A percentile compares a stretch with the other conserved stretches of the same genome.
Conservation (phyloP, 2,113 vertebrate species). For the Barnardius zonarius region DNA sequence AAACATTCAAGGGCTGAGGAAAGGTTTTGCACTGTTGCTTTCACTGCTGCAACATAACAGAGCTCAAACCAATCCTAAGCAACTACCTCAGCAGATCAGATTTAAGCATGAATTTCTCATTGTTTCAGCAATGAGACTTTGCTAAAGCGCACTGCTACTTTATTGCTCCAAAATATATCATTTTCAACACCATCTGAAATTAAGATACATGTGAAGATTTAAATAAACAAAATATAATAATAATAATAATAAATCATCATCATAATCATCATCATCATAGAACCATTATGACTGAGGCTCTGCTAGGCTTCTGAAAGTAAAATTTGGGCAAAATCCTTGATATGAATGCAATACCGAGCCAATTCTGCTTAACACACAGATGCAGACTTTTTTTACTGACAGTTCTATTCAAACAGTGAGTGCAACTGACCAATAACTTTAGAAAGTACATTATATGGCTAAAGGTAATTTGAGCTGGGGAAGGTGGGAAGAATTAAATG, state of each 20-base stretch:
- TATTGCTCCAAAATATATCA: neutral
- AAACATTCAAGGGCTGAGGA: neutral
- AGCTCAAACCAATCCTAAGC: neutral
- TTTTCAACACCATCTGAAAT: neutral
- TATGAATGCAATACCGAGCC: neutral
- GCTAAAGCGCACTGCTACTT: neutral
- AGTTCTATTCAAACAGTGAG: neutral
- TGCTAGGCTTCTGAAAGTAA: neutral
- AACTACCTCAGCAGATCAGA: neutral
- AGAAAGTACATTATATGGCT: neutral
- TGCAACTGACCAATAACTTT: neutral
- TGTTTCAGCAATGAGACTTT: neutral
- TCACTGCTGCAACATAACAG: neutral
- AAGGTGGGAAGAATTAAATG: neutral
- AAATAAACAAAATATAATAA: neutral
- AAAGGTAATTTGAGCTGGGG: neutral
- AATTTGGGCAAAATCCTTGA: neutral
- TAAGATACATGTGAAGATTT: neutral
- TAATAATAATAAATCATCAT: neutral
- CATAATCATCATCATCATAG: neutral
- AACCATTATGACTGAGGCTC: neutral
- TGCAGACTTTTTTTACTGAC: neutral
- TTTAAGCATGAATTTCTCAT: neutral
- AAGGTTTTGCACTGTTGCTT: neutral
- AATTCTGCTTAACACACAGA: neutral